These are phyloP conservation scores for Pilophorus perplexus DNA, from an alignment of 2,888 invertebrate genomes.

Conservation along the genomic window DNA sequence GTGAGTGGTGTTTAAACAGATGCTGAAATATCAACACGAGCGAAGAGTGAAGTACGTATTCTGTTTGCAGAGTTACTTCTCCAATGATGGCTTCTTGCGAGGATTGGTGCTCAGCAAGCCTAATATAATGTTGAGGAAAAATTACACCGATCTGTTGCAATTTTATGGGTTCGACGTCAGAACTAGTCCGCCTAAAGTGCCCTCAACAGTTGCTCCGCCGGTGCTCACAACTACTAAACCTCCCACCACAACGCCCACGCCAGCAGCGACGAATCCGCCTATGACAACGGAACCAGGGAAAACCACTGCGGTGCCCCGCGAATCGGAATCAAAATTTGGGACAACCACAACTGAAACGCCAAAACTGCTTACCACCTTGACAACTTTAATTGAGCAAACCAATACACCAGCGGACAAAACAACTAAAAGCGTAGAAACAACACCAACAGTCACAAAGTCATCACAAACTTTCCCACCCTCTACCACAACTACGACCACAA, in stretches of 20 bases:
- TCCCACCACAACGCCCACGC: not conserved
- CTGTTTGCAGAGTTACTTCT: conserved; percentile 75
- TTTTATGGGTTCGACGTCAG: conserved; percentile 77
- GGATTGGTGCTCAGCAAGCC: conserved; percentile 76
- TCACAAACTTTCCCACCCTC: not conserved
- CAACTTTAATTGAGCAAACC: not conserved
- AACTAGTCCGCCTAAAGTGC: conserved; percentile 16
- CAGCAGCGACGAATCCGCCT: conserved; percentile 4
- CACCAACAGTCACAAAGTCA: conserved; percentile 32
- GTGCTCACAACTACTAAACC: conserved; percentile 10
- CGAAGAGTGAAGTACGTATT: too few relatives aligned
- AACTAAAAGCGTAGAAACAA: conserved; percentile 14
- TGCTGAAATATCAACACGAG: too few relatives aligned
- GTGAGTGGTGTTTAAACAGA: too few relatives aligned
- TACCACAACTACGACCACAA: conserved; percentile 24
- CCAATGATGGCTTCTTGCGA: conserved; percentile 77
- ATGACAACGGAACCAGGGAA: conserved; percentile 9
- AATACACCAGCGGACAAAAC: conserved; percentile 44
- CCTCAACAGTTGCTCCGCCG: not conserved
- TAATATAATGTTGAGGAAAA: conserved; percentile 70
- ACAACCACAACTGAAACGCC: conserved; percentile 1
- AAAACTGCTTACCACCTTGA: not conserved
- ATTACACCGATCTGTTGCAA: conserved; percentile 68
- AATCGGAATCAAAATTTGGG: conserved; percentile 1
- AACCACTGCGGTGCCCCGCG: conserved; percentile 6